A percentile compares a stretch with the other conserved stretches of the same genome.
Evolutionary conservation across 1,140 invertebrate species (phyloP).

Genomic region (Probaryconus sp.): DNA sequence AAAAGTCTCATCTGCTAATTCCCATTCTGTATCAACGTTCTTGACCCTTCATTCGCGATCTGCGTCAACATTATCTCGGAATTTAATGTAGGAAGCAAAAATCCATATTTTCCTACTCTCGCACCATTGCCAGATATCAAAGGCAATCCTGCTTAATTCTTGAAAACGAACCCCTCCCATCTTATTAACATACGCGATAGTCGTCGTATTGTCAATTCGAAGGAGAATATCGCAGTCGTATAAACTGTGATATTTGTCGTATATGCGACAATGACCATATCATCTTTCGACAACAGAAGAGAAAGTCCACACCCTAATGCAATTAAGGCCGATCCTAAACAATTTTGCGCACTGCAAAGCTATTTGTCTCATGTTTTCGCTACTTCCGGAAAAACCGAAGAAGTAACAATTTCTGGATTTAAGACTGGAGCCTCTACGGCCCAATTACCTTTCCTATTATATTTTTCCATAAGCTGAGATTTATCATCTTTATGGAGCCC

Average conservation of each 20-base stretch:
- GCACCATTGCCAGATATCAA: too few species aligned
- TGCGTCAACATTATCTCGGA: conserved; percentile 58
- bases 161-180: conserved; percentile 52
- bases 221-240: conserved; percentile 61
- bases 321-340: background rate
- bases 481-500: conserved; percentile 17
- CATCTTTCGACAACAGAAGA: background rate
- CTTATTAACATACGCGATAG: conserved; percentile 44
- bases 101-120: conserved; percentile 41
- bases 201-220: conserved; percentile 57
- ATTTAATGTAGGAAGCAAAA: conserved; percentile 40
- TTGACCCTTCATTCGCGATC: conserved; percentile 50
- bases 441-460: background rate
- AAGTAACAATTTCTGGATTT: conserved; percentile 7
- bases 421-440: background rate
- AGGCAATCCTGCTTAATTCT: conserved; percentile 34
- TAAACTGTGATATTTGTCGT: too few species aligned
- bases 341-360: background rate
- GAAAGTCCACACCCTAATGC: conserved; percentile 14
- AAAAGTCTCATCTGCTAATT: conserved; percentile 31
- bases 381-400: background rate
- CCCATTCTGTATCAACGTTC: conserved; percentile 48
- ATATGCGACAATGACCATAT: too few species aligned
- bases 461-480: background rate
- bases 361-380: conserved; percentile 7